A percentile compares a stretch with the other conserved stretches of the same genome.
These are phyloP conservation scores for Heterochromis multidens DNA, from an alignment of 2,113 vertebrate species.

Conservation along the genomic window DNA sequence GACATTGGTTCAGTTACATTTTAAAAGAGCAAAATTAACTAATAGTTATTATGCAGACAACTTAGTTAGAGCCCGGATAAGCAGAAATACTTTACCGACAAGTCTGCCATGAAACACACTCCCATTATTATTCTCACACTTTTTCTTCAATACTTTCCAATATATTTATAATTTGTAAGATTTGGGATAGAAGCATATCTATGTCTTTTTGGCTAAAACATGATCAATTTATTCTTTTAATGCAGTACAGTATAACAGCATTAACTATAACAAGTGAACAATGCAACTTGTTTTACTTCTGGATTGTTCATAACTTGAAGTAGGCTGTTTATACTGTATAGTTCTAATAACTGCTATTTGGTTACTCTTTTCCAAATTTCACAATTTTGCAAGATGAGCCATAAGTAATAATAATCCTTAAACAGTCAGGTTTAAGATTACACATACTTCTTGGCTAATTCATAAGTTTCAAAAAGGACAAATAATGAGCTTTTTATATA, in stretches of 20 bases:
- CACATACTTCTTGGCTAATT: too few relatives aligned
- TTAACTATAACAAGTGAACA: not conserved
- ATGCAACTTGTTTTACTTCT: not conserved
- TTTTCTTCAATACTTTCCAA: not conserved
- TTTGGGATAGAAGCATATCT: not conserved
- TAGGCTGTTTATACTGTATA: not conserved
- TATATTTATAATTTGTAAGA: not conserved
- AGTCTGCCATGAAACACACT: not conserved
- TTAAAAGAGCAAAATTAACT: not conserved
- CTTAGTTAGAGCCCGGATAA: not conserved
- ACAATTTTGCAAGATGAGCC: not conserved
- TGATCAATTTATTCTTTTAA: not conserved
- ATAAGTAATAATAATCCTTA: too few relatives aligned
- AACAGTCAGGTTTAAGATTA: too few relatives aligned
- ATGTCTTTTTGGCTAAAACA: not conserved
- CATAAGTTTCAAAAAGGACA: not conserved
- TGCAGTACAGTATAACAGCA: not conserved
- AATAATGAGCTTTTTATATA: not conserved
- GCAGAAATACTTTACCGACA: not conserved
- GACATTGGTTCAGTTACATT: not conserved
- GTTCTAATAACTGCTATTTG: not conserved
- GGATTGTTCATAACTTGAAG: not conserved
- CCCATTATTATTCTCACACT: not conserved
- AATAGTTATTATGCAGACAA: not conserved
- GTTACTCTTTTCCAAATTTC: not conserved